phyloP scores from a whole-genome alignment of 2,888 invertebrate genomes.

The Tachina lurida region DNA sequence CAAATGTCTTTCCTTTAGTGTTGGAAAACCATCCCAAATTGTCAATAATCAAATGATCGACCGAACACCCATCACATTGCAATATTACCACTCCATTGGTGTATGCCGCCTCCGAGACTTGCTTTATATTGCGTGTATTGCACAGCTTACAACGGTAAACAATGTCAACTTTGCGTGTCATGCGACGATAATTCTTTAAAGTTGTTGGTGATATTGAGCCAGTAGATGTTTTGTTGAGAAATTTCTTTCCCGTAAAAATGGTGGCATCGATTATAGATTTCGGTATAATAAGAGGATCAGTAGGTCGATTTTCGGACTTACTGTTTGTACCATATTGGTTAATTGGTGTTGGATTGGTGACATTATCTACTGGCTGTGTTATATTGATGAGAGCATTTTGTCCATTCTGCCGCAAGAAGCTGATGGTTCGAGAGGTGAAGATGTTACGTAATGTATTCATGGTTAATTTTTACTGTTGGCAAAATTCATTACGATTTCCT shows the following conservation, averaged over 20 bases:
- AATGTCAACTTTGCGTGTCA: conserved; percentile 79
- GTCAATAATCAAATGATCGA: conserved; percentile 80
- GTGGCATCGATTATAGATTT: conserved; percentile 78
- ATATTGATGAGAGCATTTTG: conserved; percentile 79
- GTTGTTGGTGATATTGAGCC: conserved; percentile 78
- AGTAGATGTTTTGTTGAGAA: conserved; percentile 65
- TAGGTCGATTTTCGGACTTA: conserved; percentile 70
- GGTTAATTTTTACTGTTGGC: conserved; percentile 65
- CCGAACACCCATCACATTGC: conserved; percentile 81
- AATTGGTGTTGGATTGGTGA: conserved; percentile 13
- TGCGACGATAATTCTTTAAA: conserved; percentile 77
- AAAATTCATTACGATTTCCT: conserved; percentile 68
- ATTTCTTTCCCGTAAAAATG: conserved; percentile 76
- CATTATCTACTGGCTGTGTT: conserved; percentile 75
- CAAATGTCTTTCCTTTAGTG: conserved; percentile 77
- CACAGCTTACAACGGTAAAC: conserved; percentile 81
- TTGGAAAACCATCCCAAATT: conserved; percentile 80
- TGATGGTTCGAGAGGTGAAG: conserved; percentile 77
- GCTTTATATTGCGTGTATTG: conserved; percentile 80
- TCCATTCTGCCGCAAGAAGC: conserved; percentile 78
- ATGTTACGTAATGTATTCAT: conserved; percentile 81
- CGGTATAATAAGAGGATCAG: conserved; percentile 76
- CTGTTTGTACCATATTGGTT: conserved; percentile 59
- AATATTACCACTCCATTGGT: conserved; percentile 80
- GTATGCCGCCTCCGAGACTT: conserved; percentile 80